These are phyloP conservation scores for Serripes groenlandicus DNA, from an alignment of 2,888 invertebrate genomes.

Conservation along the genomic window DNA sequence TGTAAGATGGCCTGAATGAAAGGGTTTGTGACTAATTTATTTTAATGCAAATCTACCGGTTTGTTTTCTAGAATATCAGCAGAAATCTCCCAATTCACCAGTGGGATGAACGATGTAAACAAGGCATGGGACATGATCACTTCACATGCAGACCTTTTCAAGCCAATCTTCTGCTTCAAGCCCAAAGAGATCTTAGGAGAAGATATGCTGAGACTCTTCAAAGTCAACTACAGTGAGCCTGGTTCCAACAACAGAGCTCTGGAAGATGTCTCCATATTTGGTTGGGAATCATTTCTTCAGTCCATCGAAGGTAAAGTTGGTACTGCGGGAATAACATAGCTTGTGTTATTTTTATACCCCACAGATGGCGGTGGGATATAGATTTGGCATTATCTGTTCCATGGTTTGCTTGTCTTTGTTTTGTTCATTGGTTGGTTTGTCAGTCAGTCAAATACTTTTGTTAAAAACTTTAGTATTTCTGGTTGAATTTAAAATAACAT, in stretches of 20 bases:
- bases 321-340: background rate
- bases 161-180: conserved; percentile 30
- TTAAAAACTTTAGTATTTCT: no score
- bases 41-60: background rate
- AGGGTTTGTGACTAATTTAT: conserved; percentile 4
- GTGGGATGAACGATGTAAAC: conserved; percentile 45
- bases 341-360: background rate
- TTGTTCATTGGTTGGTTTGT: no score
- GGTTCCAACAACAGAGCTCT: conserved; percentile 38
- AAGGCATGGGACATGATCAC: conserved; percentile 32
- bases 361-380: no score
- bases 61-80: conserved; percentile 31
- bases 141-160: conserved; percentile 30
- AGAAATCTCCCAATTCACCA: conserved; percentile 42
- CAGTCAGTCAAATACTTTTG: no score
- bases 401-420: no score
- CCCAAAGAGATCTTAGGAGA: conserved; percentile 20
- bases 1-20: conserved; percentile 11
- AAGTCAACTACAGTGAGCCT: conserved; percentile 28
- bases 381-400: no score
- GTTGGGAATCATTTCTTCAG: conserved; percentile 43
- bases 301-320: conserved; percentile 46
- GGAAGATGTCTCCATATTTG: conserved; percentile 40
- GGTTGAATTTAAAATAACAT: no score
- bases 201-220: conserved; percentile 15